Evolutionary conservation across 2,888 invertebrate genomes (phyloP).

Genomic region (Rotaria magnacalcarata): DNA sequence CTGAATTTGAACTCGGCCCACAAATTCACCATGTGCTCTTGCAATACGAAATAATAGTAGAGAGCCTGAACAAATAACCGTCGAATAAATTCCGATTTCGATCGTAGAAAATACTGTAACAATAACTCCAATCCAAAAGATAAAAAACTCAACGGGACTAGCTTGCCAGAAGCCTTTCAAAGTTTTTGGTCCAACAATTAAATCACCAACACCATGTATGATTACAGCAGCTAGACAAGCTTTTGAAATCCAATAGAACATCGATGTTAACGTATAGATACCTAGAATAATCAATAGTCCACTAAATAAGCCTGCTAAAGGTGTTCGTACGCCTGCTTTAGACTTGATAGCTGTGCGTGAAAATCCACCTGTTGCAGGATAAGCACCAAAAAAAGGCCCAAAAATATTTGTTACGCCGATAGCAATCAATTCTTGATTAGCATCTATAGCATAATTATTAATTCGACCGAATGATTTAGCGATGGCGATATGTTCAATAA

Average conservation of each 20-base stretch:
- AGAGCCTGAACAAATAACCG: not conserved
- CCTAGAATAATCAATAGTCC: slow-evolving; percentile 77
- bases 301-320: slow-evolving; percentile 58
- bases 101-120: not conserved
- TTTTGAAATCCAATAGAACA: slow-evolving; percentile 69
- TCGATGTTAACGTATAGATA: slow-evolving; percentile 77
- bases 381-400: slow-evolving; percentile 76
- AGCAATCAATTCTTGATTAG: slow-evolving; percentile 85
- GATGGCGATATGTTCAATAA: slow-evolving; percentile 13
- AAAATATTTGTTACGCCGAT: slow-evolving; percentile 73
- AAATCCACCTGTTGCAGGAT: slow-evolving; percentile 69
- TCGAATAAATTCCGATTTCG: not conserved
- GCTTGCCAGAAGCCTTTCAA: not conserved
- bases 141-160: not conserved
- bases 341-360: slow-evolving; percentile 49
- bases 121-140: not conserved
- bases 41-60: not conserved
- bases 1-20: not conserved
- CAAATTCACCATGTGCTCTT: not conserved
- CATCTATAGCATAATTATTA: slow-evolving; percentile 64
- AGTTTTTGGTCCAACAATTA: not conserved
- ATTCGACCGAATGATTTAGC: slow-evolving; percentile 12
- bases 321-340: slow-evolving; percentile 9
- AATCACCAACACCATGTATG: slow-evolving; percentile 72
- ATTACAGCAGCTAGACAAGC: slow-evolving; percentile 81